A percentile compares a stretch with the other conserved stretches of the same genome.
These are phyloP conservation scores for Troilus luridus DNA, from an alignment of 2,888 invertebrate species.

Conservation along the genomic window DNA sequence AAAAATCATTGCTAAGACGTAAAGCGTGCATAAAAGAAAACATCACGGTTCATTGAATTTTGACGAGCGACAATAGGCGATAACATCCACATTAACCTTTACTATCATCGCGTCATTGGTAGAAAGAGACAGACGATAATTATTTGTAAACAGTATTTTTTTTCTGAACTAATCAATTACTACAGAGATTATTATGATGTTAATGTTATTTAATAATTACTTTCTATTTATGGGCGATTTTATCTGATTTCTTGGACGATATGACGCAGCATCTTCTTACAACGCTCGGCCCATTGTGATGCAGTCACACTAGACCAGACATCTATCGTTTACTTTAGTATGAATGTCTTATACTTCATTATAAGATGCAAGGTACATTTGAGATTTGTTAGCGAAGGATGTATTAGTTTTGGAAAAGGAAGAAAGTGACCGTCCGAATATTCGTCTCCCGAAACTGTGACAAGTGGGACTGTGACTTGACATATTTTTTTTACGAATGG, in stretches of 20 bases:
- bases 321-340: too few relatives aligned
- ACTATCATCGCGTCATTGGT: background rate
- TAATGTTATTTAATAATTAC: background rate
- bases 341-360: too few relatives aligned
- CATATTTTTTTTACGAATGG: background rate
- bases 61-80: background rate
- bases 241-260: background rate
- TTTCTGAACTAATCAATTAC: background rate
- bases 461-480: background rate
- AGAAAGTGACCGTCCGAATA: background rate
- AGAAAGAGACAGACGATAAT: background rate
- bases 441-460: background rate
- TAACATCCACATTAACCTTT: background rate
- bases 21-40: background rate
- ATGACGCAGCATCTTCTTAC: background rate
- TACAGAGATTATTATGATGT: background rate
- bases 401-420: background rate
- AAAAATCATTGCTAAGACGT: background rate
- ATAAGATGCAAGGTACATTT: too few relatives aligned
- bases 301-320: background rate
- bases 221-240: background rate
- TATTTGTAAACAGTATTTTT: background rate
- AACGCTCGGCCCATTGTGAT: background rate
- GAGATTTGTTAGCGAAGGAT: too few relatives aligned
- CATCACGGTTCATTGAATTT: background rate